Evolutionary conservation across 2,797 vertebrate species (phyloP).

Genomic region (Spinibarbus caldwelli): DNA sequence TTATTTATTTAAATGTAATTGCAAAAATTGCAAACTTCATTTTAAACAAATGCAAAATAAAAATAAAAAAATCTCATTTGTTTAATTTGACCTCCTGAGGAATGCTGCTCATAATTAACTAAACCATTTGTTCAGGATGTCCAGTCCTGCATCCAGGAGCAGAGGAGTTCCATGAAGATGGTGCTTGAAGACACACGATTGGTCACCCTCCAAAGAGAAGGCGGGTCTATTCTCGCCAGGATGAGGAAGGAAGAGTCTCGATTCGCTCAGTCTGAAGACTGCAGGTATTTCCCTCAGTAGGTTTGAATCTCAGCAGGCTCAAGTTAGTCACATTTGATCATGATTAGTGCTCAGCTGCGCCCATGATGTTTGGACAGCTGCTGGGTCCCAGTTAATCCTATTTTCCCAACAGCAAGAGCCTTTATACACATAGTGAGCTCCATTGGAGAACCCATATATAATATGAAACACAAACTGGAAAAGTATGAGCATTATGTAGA

Average conservation of each 20-base stretch:
- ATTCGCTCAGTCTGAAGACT: conserved; percentile 80
- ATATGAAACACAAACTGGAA: background rate
- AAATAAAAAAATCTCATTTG: background rate
- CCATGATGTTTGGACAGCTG: conserved; percentile 24
- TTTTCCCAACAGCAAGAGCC: background rate
- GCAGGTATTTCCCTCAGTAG: conserved; percentile 68
- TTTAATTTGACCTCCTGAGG: background rate
- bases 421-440: background rate
- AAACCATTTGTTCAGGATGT: conserved; percentile 78
- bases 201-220: conserved; percentile 86
- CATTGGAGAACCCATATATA: background rate
- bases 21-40: background rate
- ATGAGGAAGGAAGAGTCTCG: conserved; percentile 78
- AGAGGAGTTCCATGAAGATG: conserved; percentile 85
- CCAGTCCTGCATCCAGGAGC: conserved; percentile 76
- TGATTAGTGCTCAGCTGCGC: background rate
- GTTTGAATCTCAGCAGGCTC: background rate
- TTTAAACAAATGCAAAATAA: background rate
- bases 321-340: background rate
- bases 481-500: background rate
- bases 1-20: background rate
- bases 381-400: background rate
- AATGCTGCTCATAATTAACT: background rate
- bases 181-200: conserved; percentile 85
- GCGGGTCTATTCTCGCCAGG: conserved; percentile 85